A percentile compares a stretch with the other conserved stretches of the same genome.
Conservation (phyloP, 2,113 vertebrate genomes). For the Pangasianodon gigas region DNA sequence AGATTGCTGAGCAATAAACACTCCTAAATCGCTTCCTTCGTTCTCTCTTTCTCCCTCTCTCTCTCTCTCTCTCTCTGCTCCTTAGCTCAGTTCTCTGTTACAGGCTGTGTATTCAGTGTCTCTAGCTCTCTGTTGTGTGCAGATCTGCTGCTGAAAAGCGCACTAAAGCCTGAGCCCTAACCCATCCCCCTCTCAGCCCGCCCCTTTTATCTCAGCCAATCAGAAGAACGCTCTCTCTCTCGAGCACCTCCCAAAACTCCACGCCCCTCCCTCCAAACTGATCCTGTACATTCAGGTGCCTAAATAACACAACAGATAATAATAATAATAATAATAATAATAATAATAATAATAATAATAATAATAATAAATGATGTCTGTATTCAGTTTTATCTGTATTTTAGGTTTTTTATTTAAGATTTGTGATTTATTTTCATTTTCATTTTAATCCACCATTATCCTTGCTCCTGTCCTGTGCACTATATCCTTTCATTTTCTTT, state of each 20-base stretch:
- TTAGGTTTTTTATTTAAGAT: not conserved
- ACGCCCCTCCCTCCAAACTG: not conserved
- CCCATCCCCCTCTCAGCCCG: slow-evolving; percentile 41
- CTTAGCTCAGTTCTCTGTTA: not conserved
- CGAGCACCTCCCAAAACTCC: not conserved
- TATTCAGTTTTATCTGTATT: not conserved
- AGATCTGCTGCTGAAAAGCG: slow-evolving; percentile 49
- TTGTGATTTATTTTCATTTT: not conserved
- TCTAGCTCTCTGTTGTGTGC: slow-evolving; percentile 12
- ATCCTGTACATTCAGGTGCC: not conserved
- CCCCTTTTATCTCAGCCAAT: slow-evolving; percentile 42
- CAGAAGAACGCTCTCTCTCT: not conserved
- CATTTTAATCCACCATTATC: not conserved
- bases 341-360: not conserved
- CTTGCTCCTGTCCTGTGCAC: not conserved
- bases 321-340: not conserved
- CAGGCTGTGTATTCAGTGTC: not conserved
- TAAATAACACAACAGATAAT: not conserved
- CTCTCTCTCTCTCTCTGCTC: not conserved
- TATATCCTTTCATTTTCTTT: not conserved
- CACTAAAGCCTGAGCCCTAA: slow-evolving; percentile 16
- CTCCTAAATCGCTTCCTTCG: not conserved
- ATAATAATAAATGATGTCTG: not conserved
- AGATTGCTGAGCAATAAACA: not conserved
- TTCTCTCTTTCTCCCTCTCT: not conserved